phyloP scores from a whole-genome alignment of 2,113 vertebrate genomes.

The Coreoperca whiteheadi region DNA sequence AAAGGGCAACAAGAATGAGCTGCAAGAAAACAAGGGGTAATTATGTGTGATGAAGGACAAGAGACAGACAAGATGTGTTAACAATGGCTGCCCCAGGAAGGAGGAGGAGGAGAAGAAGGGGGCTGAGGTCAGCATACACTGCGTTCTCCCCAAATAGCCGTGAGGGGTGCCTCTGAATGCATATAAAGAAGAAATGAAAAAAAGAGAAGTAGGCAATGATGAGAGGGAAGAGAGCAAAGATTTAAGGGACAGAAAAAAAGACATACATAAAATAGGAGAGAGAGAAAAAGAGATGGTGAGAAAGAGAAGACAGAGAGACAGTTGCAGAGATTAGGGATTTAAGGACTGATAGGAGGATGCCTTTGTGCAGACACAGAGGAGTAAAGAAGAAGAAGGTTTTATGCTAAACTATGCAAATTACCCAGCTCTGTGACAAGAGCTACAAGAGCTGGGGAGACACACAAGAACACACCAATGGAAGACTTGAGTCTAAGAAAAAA shows the following conservation, averaged over 20 bases:
- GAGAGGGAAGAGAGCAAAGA: slow-evolving; percentile 49
- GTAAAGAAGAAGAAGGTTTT: slow-evolving; percentile 78
- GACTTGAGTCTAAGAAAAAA: slow-evolving; percentile 61
- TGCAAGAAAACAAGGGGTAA: slow-evolving; percentile 48
- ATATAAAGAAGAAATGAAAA: slow-evolving; percentile 47
- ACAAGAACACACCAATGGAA: slow-evolving; percentile 57
- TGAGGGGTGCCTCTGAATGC: slow-evolving; percentile 69
- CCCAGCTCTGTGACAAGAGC: slow-evolving; percentile 78
- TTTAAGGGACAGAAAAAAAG: slow-evolving; percentile 43
- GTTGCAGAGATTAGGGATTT: slow-evolving; percentile 83
- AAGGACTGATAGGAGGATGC: slow-evolving; percentile 80
- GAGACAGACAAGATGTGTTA: slow-evolving; percentile 63
- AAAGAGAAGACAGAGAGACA: slow-evolving; percentile 63
- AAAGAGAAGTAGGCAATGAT: slow-evolving; percentile 40
- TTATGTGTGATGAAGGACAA: slow-evolving; percentile 63
- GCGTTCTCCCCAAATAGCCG: slow-evolving; percentile 70
- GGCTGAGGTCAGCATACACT: slow-evolving; percentile 78
- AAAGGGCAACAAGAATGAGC: slow-evolving; percentile 51
- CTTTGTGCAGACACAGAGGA: slow-evolving; percentile 82
- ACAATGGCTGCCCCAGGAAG: slow-evolving; percentile 73
- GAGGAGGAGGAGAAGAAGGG: slow-evolving; percentile 57
- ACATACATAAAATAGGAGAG: slow-evolving; percentile 39
- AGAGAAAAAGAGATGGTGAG: slow-evolving; percentile 45
- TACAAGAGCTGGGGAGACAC: slow-evolving; percentile 71
- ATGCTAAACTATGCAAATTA: slow-evolving; percentile 87